A percentile compares a stretch with the other conserved stretches of the same genome.
phyloP scores from a whole-genome alignment of 2,113 vertebrate species.

The Microtus oregoni region DNA sequence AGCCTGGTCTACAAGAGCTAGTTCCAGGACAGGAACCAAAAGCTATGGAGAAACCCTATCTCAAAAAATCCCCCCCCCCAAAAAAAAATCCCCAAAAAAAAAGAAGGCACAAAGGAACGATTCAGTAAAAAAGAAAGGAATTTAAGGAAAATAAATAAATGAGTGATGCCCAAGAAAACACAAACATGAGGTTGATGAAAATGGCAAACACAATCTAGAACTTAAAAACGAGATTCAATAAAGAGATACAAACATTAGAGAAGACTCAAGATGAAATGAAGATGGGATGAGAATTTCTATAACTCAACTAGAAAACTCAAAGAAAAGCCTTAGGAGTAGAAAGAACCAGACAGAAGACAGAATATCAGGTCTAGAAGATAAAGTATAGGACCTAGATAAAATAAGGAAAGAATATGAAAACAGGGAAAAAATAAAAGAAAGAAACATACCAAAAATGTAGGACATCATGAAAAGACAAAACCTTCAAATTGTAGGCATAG shows the following conservation, averaged over 20 bases:
- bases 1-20: too few species aligned
- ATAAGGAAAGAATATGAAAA: too few species aligned
- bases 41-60: too few species aligned
- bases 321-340: background rate
- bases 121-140: too few species aligned
- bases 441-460: background rate
- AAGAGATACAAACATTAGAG: background rate
- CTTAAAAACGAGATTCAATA: background rate
- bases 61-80: too few species aligned
- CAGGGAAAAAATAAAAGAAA: background rate
- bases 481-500: background rate
- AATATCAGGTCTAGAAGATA: background rate
- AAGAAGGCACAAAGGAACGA: too few species aligned
- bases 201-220: background rate
- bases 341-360: background rate
- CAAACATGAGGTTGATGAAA: too few species aligned
- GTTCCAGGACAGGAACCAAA: too few species aligned
- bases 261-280: background rate
- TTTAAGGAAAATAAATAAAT: too few species aligned
- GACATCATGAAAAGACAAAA: background rate
- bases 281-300: background rate
- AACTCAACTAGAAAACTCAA: background rate
- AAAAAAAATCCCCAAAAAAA: too few species aligned
- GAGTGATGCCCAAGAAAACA: too few species aligned
- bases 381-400: background rate